Conservation (phyloP, 1,140 invertebrate species). For the Leptoteleia sp. region DNA sequence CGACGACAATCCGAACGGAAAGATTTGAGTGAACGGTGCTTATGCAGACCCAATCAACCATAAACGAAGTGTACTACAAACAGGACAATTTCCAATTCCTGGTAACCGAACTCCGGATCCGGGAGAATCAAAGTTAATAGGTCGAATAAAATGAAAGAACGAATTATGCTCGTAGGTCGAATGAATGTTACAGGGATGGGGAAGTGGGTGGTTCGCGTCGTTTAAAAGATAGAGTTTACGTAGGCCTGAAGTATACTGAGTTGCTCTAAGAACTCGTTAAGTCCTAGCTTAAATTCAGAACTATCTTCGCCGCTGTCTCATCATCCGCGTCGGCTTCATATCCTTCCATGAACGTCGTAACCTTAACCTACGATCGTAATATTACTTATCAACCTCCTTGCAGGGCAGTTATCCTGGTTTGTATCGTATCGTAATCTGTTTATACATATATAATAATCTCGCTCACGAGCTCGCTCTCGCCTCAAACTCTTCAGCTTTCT, state of each 20-base stretch:
- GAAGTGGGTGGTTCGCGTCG: conserved; percentile 31
- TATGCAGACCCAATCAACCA: no score
- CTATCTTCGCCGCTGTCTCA: conserved; percentile 54
- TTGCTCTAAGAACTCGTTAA: conserved; percentile 69
- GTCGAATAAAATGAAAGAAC: no score
- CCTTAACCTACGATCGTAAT: conserved; percentile 49
- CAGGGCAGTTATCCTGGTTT: conserved; percentile 34
- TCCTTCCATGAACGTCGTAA: conserved; percentile 34
- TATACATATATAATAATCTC: conserved; percentile 62
- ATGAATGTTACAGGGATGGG: not conserved
- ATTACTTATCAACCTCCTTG: conserved; percentile 47
- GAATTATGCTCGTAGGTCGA: no score
- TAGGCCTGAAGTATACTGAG: conserved; percentile 75
- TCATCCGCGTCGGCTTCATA: conserved; percentile 45
- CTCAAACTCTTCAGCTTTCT: no score
- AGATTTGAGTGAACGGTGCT: not conserved
- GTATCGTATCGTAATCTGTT: conserved; percentile 55
- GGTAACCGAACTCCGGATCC: conserved; percentile 11
- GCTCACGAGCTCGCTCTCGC: conserved; percentile 31
- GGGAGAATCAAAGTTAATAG: no score
- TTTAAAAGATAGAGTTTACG: conserved; percentile 60
- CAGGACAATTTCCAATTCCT: conserved; percentile 4
- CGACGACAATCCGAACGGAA: conserved; percentile 14
- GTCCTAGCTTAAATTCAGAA: conserved; percentile 65
- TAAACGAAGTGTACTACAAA: conserved; percentile 49